Evolutionary conservation across 2,888 invertebrate genomes (phyloP), one percentile per base, ranked within the genome.

Genomic region (Lepidonotus clava): DNA sequence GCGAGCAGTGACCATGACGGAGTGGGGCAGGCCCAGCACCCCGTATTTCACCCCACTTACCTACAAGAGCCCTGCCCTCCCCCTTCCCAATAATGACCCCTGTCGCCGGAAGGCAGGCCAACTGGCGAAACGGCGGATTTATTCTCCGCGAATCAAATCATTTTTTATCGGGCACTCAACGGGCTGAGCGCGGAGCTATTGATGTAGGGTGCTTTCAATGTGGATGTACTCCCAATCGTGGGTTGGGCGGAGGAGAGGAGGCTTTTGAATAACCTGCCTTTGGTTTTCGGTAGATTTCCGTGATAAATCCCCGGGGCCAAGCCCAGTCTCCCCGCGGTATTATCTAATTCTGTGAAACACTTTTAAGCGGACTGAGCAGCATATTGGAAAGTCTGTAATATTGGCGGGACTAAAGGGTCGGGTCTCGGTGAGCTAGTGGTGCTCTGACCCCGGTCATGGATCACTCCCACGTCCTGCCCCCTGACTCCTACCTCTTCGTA

Each of bases 261-360:
- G 21, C 71, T 38, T 71, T 71, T 71, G 71, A 71, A 71, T 71
- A 21, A 34, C 36, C 38, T 24, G 36, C 11, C 4, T 24, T 38
- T 18, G 71, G 71, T 36, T 38, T 38, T 24, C 38, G 71, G 38
- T 71, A 38, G 80, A 80, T 41, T 40, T 14, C 32, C 80, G 46
- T 80, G 80, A 80, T 80, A 80, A 80, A 80, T 80, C 24, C 32
- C 5, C 46, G 14, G 18, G 14, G 80, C 18, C 46, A 28, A 24
- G 41, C 14, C 32, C 14, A 28, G 36, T 41, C 32, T 41, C 80
- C 80, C 46, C 11, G 28, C 28, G 80, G 80, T 51, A 80, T 80
- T 80, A 80, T 80, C 80, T 80, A 80, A 80, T 80, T 80, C 46
- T 80, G 46, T 80, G 51, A 46, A 80, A 80, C 80, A 80, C 80